phyloP scores from a whole-genome alignment of 2,888 invertebrate species.

The Acleris sparsana region DNA sequence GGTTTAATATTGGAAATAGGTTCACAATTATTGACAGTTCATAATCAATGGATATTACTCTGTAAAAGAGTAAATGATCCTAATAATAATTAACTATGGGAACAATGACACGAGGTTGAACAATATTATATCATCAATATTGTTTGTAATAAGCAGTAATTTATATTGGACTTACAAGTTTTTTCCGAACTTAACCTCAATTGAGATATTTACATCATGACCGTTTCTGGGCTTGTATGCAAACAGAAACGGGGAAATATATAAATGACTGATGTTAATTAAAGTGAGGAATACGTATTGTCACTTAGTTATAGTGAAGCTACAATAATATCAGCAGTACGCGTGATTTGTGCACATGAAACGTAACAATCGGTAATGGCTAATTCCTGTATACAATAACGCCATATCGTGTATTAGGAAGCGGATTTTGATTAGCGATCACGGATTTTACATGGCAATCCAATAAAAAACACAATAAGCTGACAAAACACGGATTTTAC shows the following conservation, averaged over 20 bases:
- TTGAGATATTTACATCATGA: slow-evolving; percentile 60
- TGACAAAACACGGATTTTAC: slow-evolving; percentile 49
- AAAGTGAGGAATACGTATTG: slow-evolving; percentile 10
- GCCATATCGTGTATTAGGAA: slow-evolving; percentile 70
- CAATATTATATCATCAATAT: neutral
- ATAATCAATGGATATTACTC: slow-evolving; percentile 58
- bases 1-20: slow-evolving; percentile 18
- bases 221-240: slow-evolving; percentile 43
- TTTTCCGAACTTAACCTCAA: slow-evolving; percentile 80
- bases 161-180: slow-evolving; percentile 15
- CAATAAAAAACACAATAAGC: slow-evolving; percentile 37
- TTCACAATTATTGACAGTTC: slow-evolving; percentile 56
- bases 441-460: slow-evolving; percentile 12
- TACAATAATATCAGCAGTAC: slow-evolving; percentile 46
- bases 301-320: slow-evolving; percentile 33
- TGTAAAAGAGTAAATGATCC: slow-evolving; percentile 1
- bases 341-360: slow-evolving; percentile 69
- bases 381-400: slow-evolving; percentile 74
- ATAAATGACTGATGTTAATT: slow-evolving; percentile 10
- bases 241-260: slow-evolving; percentile 21
- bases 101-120: neutral
- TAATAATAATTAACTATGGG: neutral
- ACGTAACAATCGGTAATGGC: slow-evolving; percentile 81
- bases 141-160: neutral
- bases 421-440: slow-evolving; percentile 42